Conservation (phyloP, 2,797 vertebrate genomes). For the Helarctos malayanus region DNA sequence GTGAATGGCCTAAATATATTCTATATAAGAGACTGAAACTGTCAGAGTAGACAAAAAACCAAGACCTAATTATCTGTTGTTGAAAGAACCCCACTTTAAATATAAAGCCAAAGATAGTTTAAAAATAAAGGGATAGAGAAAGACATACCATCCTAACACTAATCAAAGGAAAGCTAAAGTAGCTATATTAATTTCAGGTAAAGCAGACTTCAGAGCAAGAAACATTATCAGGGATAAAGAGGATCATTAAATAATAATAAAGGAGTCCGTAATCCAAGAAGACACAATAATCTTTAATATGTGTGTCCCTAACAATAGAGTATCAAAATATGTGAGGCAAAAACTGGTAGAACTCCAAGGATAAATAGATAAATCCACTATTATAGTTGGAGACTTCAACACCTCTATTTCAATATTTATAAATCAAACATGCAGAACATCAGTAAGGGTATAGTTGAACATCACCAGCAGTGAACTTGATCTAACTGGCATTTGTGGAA, state of each 20-base stretch:
- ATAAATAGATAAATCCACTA: not conserved
- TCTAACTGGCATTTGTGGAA: not conserved
- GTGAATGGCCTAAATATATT: not conserved
- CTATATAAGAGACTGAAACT: not conserved
- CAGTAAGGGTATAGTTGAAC: not conserved
- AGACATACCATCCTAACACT: not conserved
- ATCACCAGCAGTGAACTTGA: not conserved
- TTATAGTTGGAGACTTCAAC: not conserved
- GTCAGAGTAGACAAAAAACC: not conserved
- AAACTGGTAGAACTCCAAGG: not conserved
- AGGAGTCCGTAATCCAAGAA: not conserved
- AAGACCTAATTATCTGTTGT: not conserved
- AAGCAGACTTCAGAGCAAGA: not conserved
- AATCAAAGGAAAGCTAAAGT: not conserved
- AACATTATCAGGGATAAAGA: not conserved
- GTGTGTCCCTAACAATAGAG: not conserved
- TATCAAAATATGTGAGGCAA: not conserved
- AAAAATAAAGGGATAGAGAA: not conserved
- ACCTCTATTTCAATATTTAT: not conserved
- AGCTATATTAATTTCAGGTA: not conserved
- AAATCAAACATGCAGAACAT: not conserved
- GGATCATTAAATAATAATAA: not conserved
- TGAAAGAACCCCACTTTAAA: not conserved
- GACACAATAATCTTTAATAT: not conserved
- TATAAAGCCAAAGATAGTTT: not conserved